These are phyloP conservation scores for Helicoverpa armigera DNA, from an alignment of 1,140 invertebrate species.

Conservation along the genomic window DNA sequence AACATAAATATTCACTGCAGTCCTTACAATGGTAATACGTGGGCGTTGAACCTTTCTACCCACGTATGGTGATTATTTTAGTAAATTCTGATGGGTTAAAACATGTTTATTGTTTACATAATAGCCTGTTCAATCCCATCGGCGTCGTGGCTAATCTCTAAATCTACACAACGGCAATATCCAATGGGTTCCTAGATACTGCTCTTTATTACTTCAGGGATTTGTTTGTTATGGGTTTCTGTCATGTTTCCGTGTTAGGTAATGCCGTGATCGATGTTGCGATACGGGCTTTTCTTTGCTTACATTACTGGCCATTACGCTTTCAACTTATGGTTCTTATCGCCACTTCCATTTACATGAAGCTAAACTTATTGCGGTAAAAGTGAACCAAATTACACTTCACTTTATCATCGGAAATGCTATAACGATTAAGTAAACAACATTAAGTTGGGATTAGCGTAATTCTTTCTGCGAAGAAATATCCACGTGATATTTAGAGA, in stretches of 20 bases:
- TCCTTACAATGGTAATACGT: conserved; percentile 40
- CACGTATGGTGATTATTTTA: conserved; percentile 43
- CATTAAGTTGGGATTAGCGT: conserved; percentile 19
- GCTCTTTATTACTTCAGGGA: conserved; percentile 38
- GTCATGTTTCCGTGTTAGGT: conserved; percentile 58
- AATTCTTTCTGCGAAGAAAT: conserved; percentile 37
- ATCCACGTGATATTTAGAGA: background rate
- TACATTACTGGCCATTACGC: conserved; percentile 67
- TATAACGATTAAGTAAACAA: conserved; percentile 16
- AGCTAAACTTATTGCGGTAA: conserved; percentile 4
- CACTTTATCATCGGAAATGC: background rate
- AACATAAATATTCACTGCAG: conserved; percentile 37
- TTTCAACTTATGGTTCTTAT: conserved; percentile 65
- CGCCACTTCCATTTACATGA: conserved; percentile 51
- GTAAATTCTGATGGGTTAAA: conserved; percentile 30
- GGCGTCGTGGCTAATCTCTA: conserved; percentile 32
- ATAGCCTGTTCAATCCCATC: conserved; percentile 10
- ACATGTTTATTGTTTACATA: conserved; percentile 44
- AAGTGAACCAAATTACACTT: conserved; percentile 12
- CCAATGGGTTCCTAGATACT: conserved; percentile 28
- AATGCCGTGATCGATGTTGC: conserved; percentile 69
- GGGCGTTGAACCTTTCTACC: conserved; percentile 34
- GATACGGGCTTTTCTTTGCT: conserved; percentile 66
- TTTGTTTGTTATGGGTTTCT: conserved; percentile 54
- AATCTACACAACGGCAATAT: conserved; percentile 14